These are phyloP conservation scores for Cantharis rustica DNA, from an alignment of 2,888 invertebrate genomes.

Conservation along the genomic window DNA sequence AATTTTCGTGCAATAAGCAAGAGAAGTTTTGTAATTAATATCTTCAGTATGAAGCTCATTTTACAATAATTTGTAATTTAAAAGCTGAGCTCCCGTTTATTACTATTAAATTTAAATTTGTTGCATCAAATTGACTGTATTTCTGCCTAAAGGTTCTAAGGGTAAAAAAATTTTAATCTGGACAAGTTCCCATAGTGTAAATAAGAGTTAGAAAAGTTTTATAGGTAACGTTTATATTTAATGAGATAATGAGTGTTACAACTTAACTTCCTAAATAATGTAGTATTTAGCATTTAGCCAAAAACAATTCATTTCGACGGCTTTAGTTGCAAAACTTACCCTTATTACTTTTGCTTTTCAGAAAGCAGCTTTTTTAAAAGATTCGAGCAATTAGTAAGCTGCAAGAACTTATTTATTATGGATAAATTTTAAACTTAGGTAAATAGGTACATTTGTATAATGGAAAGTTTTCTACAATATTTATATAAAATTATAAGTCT, in stretches of 20 bases:
- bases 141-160: neutral
- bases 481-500: too few relatives aligned
- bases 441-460: too few relatives aligned
- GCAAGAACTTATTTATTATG: neutral
- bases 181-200: neutral
- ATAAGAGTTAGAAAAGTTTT: neutral
- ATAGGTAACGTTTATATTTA: neutral
- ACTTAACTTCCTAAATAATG: neutral
- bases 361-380: neutral
- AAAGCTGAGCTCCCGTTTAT: neutral
- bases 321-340: neutral
- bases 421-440: too few relatives aligned
- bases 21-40: neutral
- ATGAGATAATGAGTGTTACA: neutral
- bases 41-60: neutral
- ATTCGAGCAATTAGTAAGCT: neutral
- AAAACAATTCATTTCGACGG: neutral
- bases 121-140: neutral
- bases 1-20: neutral
- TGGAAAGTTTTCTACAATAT: too few relatives aligned
- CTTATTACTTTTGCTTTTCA: neutral
- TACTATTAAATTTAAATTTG: neutral
- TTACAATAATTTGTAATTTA: neutral
- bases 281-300: neutral
- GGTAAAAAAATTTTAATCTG: neutral